Base-by-base conservation (phyloP, 2,113 vertebrate species). In the Alexandromys fortis region DNA sequence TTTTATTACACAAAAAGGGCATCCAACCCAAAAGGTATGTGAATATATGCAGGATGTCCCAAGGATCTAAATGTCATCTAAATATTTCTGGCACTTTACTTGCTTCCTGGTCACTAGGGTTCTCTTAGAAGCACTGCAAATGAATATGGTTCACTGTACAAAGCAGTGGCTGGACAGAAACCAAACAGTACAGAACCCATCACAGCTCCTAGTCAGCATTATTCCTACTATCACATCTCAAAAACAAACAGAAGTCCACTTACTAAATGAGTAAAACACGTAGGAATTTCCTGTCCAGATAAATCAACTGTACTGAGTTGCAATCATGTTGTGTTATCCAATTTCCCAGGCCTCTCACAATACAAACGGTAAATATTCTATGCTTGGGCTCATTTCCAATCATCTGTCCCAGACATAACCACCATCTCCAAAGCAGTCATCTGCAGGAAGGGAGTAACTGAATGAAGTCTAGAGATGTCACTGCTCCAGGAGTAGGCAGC, bases 61-160 rank as follows among this genome's bases (percentile, higher is more conserved):
- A 79, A 92, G 38, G 82, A 85, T 78, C 96, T 68, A 92, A 11
- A 0, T 12, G 91, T 24, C 77, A 89, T 96, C 96, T 83, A 98
- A 96, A 94, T 89, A 58, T 38, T 94, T 91, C 12, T 16, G 81
- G 24, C 81, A 22, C 92, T 94, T 89, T 38, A 45, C 97, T 88
- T 90, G 90, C 76, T 81, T 97, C 92, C 94, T 97, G 86, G 90
- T 94, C 90, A 78, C 89, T 91, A 96, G 89, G 4, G 24, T 75
- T 97, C 67, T 96, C 76, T 21, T 42, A 97, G 96, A 91, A 98
- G 92, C 91, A 97, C 91, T 96, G 97, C 97, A 97, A 92, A 97
- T 94, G 95, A 90, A 96, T 97, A 97, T 82, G 76, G 82, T 86
- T 98, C 58, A 65, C 97, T 98, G 96, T 96, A 52, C 11, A 79